Percentiles rank a stretch among this genome's conserved stretches.
Conservation (phyloP, 2,888 invertebrate species). For the Adineta ricciae region DNA sequence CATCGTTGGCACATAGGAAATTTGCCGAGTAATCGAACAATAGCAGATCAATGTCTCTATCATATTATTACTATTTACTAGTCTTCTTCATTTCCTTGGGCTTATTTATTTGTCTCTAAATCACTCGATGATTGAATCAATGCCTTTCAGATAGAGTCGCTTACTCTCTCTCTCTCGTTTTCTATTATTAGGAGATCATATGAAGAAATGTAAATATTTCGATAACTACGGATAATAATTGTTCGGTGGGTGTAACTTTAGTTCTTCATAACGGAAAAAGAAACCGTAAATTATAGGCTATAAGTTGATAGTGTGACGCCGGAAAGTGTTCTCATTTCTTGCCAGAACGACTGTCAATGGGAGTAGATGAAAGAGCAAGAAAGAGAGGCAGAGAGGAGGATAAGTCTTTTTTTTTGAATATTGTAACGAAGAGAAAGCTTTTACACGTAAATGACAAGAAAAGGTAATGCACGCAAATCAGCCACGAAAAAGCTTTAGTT, state of each 20-base stretch:
- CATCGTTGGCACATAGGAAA: not conserved
- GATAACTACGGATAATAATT: not conserved
- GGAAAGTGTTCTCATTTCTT: not conserved
- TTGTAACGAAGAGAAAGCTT: not conserved
- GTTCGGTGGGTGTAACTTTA: not conserved
- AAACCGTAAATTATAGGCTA: conserved; percentile 1
- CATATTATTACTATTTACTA: not conserved
- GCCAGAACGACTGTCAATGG: not conserved
- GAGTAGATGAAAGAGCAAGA: not conserved
- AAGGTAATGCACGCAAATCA: not conserved
- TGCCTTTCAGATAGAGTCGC: not conserved
- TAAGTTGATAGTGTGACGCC: not conserved
- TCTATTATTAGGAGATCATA: not conserved
- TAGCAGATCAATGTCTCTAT: not conserved
- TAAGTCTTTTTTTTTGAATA: no score
- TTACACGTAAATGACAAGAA: not conserved
- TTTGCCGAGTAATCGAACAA: not conserved
- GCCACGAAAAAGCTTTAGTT: not conserved
- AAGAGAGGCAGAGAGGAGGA: not conserved
- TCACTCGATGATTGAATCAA: not conserved
- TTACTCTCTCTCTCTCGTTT: not conserved
- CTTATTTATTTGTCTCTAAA: not conserved
- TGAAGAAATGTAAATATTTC: not conserved
- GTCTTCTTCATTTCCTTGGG: not conserved
- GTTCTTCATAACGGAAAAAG: not conserved